A percentile compares a stretch with the other conserved stretches of the same genome.
Conservation (phyloP, 1,140 invertebrate species). For the Lordiphosa mommai region DNA sequence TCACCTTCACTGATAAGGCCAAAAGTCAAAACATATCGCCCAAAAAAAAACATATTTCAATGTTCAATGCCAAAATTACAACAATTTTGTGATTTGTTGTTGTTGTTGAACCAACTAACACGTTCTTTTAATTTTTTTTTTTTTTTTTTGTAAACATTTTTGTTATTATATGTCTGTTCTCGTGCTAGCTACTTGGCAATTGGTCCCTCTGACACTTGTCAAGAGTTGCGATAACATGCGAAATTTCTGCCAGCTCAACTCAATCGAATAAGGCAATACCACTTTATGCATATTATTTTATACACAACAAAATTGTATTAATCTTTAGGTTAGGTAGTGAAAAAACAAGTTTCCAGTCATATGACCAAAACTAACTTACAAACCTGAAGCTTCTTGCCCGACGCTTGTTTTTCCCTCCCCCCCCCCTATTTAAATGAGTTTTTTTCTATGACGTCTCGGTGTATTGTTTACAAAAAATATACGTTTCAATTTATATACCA, state of each 20-base stretch:
- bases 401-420: neutral
- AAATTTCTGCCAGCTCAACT: conserved; percentile 49
- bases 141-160: neutral
- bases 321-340: conserved; percentile 32
- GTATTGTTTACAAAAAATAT: conserved; percentile 77
- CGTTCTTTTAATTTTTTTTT: conserved; percentile 43
- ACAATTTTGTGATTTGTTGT: conserved; percentile 27
- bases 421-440: conserved; percentile 60
- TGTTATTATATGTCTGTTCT: conserved; percentile 2
- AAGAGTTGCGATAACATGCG: conserved; percentile 67
- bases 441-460: conserved; percentile 70
- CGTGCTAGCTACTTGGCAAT: conserved; percentile 25
- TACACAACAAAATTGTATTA: conserved; percentile 57
- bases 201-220: conserved; percentile 56
- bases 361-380: conserved; percentile 49
- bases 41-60: conserved; percentile 3
- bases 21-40: conserved; percentile 1
- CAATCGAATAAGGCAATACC: conserved; percentile 57
- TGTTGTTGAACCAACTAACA: conserved; percentile 35
- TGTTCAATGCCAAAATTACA: conserved; percentile 6
- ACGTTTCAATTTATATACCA: conserved; percentile 68
- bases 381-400: conserved; percentile 1
- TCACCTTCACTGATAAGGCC: conserved; percentile 6
- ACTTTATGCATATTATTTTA: conserved; percentile 73
- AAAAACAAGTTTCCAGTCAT: conserved; percentile 55